These are phyloP conservation scores for Hirudo medicinalis DNA, from an alignment of 1,140 invertebrate genomes.

Conservation along the genomic window DNA sequence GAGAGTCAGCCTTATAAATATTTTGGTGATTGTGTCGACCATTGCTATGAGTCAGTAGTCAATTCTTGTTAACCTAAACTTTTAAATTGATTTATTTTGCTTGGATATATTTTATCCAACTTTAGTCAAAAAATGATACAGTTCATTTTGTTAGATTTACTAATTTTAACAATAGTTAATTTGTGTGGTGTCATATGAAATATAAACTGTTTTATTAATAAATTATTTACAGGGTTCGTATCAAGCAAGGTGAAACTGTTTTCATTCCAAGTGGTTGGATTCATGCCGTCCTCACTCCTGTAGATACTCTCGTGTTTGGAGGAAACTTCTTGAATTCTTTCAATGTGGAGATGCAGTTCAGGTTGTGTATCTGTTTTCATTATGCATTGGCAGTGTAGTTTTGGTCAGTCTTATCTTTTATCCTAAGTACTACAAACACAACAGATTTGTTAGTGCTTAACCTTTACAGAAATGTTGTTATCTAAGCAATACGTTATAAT, in stretches of 20 bases:
- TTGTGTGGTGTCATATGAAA: neutral
- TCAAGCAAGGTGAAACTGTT: constrained; percentile 68
- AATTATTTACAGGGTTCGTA: neutral
- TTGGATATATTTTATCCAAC: neutral
- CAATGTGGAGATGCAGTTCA: constrained; percentile 69
- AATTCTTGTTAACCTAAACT: neutral
- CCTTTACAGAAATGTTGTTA: no score
- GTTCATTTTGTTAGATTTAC: neutral
- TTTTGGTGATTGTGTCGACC: constrained; percentile 58
- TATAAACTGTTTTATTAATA: no score
- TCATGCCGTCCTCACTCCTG: constrained; percentile 76
- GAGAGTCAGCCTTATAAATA: constrained; percentile 68
- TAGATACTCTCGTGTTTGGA: constrained; percentile 80
- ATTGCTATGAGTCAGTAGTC: neutral
- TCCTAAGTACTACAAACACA: no score
- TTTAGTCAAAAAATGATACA: neutral
- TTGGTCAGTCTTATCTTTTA: no score
- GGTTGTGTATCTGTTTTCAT: no score
- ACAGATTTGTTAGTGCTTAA: no score
- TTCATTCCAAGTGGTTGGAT: constrained; percentile 89
- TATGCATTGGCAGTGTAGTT: no score
- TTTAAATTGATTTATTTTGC: neutral
- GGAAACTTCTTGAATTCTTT: constrained; percentile 84
- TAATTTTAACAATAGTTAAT: neutral
- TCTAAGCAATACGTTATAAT: no score